Evolutionary conservation across 2,113 vertebrate species (phyloP), one percentile per base, ranked within the genome.

Genomic region (Eurypyga helias): DNA sequence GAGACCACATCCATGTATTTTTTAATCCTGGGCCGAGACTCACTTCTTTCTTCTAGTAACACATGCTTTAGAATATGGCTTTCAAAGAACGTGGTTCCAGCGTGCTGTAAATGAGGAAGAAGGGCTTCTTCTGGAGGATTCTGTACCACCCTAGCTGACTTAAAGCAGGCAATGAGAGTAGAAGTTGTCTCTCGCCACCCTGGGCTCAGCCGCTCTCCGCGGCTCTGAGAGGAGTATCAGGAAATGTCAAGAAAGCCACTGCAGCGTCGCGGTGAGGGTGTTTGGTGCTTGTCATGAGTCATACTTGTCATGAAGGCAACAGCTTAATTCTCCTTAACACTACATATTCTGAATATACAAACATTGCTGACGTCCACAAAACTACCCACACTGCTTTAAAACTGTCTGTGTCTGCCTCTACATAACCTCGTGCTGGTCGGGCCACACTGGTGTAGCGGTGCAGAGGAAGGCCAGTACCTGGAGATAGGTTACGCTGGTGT

Each of bases 251-350:
- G 58, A 43, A 93, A 93, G 81, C 72, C 34, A 23, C 36, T 60
- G 76, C 76, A 66, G 91, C 84, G 51, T 45, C 8, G 1, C 3
- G 9, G 69, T 71, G 93, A 89, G 49, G 33, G 1, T 46, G 86
- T 83, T 77, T 60, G 83, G 54, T 57, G 76, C 49, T 69, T 54
- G 80, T 73, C 61, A 3, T 84, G 94, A 93, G 51, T 96, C 91
- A 89, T 33, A 10, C 57, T 64, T 62, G n/a, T 92, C 87, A 78
- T 1, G 0, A 51, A 80, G 34, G 94, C 94, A 91, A 43, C 43
- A 49, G 51, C 70, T 51, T 58, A 76, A 11, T 89, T 92, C 89
- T 93, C 90, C 91, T 96, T 88, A 83, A 88, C 8, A 11, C 96
- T 91, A 62, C 55, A 29, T 84, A 28, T 87, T 87, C 46, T 83